phyloP scores from a whole-genome alignment of 1,140 invertebrate genomes.

The Drosophila parvula region DNA sequence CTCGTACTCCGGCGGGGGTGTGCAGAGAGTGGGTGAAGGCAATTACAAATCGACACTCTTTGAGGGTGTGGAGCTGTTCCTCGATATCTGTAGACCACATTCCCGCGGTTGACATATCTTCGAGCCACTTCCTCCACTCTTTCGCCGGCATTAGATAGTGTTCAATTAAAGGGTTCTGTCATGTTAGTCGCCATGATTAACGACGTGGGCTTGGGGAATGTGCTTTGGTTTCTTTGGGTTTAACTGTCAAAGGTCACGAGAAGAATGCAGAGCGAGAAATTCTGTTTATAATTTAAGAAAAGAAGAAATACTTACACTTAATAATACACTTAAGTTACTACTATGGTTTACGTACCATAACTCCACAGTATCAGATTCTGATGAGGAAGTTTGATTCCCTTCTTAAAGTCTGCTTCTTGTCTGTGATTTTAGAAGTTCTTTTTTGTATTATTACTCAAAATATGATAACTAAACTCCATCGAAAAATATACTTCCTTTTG shows the following conservation, averaged over 20 bases:
- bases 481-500: neutral
- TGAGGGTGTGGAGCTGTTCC: constrained; percentile 38
- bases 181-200: constrained; percentile 29
- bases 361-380: no score
- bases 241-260: neutral
- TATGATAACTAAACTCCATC: neutral
- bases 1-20: constrained; percentile 15
- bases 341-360: no score
- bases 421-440: no score
- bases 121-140: constrained; percentile 19
- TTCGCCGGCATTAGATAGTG: neutral
- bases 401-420: no score
- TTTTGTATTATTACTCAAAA: neutral
- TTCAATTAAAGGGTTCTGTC: constrained; percentile 51
- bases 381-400: no score
- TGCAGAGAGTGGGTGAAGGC: constrained; percentile 13
- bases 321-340: no score
- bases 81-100: constrained; percentile 26
- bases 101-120: constrained; percentile 18
- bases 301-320: no score
- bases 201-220: constrained; percentile 15
- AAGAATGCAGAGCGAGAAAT: neutral
- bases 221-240: neutral
- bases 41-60: constrained; percentile 46
- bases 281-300: no score